Conservation (phyloP, 2,113 vertebrate species). For the Callorhinus ursinus region DNA sequence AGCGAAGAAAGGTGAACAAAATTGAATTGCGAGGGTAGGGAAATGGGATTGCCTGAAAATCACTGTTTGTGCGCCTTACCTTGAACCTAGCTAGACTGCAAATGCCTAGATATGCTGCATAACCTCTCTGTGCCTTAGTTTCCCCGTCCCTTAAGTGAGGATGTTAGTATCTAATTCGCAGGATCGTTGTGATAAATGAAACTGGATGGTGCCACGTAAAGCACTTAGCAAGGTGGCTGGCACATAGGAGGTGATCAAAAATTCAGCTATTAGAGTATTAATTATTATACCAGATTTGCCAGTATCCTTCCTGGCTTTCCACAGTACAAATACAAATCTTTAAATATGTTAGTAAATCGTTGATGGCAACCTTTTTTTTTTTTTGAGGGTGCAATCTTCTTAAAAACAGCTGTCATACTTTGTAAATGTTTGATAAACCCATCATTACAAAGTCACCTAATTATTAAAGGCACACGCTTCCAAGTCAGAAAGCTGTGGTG, state of each 20-base stretch:
- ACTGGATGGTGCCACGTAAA: not conserved
- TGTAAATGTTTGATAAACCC: conserved; percentile 46
- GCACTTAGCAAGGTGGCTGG: not conserved
- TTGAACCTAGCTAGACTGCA: conserved; percentile 28
- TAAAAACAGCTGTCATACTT: conserved; percentile 33
- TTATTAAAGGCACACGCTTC: not conserved
- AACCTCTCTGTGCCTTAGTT: not conserved
- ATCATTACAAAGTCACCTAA: conserved; percentile 36
- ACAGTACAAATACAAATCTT: conserved; percentile 18
- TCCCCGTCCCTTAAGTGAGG: not conserved
- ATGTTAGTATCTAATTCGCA: not conserved
- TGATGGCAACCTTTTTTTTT: not conserved
- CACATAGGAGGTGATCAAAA: not conserved
- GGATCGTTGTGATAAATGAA: not conserved
- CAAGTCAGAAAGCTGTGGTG: not conserved
- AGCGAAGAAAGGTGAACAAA: conserved; percentile 26
- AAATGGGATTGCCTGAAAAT: conserved; percentile 46
- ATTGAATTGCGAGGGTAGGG: not conserved
- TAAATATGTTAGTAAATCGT: conserved; percentile 6
- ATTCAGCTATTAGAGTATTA: not conserved
- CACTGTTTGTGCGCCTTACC: not conserved
- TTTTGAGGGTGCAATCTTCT: not conserved
- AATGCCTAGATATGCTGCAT: not conserved
- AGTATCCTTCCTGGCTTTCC: not conserved
- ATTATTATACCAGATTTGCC: not conserved